Percentiles rank a stretch among this genome's conserved stretches.
Conservation (phyloP, 1,140 invertebrate genomes). For the Papilio polytes region DNA sequence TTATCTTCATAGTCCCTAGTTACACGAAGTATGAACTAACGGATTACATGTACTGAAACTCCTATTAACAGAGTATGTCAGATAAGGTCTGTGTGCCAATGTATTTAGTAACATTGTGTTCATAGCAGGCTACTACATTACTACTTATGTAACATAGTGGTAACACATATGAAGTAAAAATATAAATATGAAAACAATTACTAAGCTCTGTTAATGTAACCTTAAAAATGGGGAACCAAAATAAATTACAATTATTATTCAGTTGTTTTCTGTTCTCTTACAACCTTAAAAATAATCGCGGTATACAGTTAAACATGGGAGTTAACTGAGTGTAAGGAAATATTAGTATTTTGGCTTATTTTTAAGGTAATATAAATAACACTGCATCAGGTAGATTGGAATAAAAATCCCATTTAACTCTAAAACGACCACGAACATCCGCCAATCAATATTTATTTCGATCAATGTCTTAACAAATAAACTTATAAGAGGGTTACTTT, state of each 20-base stretch:
- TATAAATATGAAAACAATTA: neutral
- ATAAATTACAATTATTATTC: neutral
- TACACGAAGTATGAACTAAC: neutral
- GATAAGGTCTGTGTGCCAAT: neutral
- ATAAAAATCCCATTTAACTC: neutral
- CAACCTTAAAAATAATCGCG: too few species aligned
- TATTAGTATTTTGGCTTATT: too few species aligned
- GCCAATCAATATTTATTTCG: constrained; percentile 8
- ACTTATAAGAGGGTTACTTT: neutral
- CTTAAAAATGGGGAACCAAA: neutral
- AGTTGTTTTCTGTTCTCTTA: neutral
- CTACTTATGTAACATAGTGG: neutral
- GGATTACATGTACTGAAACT: neutral
- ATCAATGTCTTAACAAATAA: constrained; percentile 22
- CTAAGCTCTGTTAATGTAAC: neutral
- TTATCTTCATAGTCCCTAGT: neutral
- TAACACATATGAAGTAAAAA: neutral
- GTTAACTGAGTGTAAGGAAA: too few species aligned
- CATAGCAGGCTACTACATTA: neutral
- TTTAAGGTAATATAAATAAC: neutral
- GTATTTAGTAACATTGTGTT: neutral
- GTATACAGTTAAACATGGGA: too few species aligned
- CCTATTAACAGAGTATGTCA: neutral
- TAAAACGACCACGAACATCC: constrained; percentile 9
- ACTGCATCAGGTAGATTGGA: neutral